Base-by-base conservation (phyloP, 2,797 vertebrate genomes). In the Liparis tanakae region DNA sequence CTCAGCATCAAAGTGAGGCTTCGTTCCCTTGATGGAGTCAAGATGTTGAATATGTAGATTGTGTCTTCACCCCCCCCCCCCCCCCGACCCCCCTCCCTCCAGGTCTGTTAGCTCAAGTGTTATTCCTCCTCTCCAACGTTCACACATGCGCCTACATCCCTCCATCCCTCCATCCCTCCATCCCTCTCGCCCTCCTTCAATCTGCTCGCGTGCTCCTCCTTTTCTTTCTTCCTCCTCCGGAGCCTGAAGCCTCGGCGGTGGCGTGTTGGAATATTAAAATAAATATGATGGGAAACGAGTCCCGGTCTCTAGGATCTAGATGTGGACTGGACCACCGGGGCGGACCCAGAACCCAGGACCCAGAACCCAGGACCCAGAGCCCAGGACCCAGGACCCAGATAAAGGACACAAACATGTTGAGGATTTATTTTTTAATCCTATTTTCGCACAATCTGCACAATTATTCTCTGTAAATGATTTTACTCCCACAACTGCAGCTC, bases 11-110 rank as follows among this genome's bases (percentile, higher is more conserved):
- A 72, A 78, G 76, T 33, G 22, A 22, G 34, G 55, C 76, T 50
- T 67, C 76, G 76, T 50, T 67, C 76, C 46, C 79, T 84, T 72
- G 67, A 77, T 41, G 53, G 20, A 39, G 63, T 84, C 53, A 62
- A 73, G 78, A 77, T 76, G 75, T 79, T 87, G 81, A 87, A 84
- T 87, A 88, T 87, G 82, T 83, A 85, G 81, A 85, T 82, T 65
- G 20, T 73, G 81, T 85, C 82, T 86, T 74, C 73, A 70, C 60
- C 67, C 43, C 43, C 51, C 1, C 9, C 41, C 54, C 53, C 9
- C 33, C 63, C 15, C 36, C 43, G 33, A 36, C 44, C n/a, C 36
- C 36, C 0, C 7, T 25, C 50, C 54, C 30, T 54, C 13, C 10
- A 6, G 33, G 71, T 72, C 64, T 76, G 76, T 72, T 56, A 41